Evolutionary conservation across 1,140 invertebrate species (phyloP), one percentile per base, ranked within the genome.

Genomic region (Leptestheria dahalacensis): DNA sequence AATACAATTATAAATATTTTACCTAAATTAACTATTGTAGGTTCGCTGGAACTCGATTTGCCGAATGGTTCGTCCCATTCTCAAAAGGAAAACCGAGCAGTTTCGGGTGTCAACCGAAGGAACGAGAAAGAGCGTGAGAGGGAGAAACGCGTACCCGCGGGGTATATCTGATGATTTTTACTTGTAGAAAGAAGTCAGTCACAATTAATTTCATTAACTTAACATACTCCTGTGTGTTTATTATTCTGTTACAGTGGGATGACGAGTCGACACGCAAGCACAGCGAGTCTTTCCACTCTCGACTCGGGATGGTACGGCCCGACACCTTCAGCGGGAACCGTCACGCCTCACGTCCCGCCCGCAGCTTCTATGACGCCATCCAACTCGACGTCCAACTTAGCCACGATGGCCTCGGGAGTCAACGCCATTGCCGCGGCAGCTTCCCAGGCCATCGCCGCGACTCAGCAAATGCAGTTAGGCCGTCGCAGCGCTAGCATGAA

Each of bases 401-500:
- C 47, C 84, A 84, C 64, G 58, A 82, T 87, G 63, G 84, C 84
- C 21, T 79, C 75, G 21, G 85, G 85, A 48, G 86, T 86, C 23
- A 93, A 85, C 68, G 88, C 92, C 0, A 92, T 97, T 60, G 91
- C 91, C 0, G 91, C 88, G 1, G 92, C 92, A 15, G 92, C 92
- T 0, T 93, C 91, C 21, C 92, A 97, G 72, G 92, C 92, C 0
- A 97, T 97, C 60, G 91, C 90, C 11, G 91, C 91, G 3, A 97
- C 94, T 15, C 91, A 97, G 67, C 91, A 95, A 75, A 92, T 96
- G 86, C 89, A 91, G 68, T 89, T 95, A 64, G 93, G 93, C 0
- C 77, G 93, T 60, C 77, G 93, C 51, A 95, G 92, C 0, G 90
- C 91, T 1, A 92, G 90, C 68, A 73, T 97, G 57, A 97, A 97